These are phyloP conservation scores for Hippopotamus amphibius DNA, from an alignment of 2,113 vertebrate genomes.

Conservation along the genomic window DNA sequence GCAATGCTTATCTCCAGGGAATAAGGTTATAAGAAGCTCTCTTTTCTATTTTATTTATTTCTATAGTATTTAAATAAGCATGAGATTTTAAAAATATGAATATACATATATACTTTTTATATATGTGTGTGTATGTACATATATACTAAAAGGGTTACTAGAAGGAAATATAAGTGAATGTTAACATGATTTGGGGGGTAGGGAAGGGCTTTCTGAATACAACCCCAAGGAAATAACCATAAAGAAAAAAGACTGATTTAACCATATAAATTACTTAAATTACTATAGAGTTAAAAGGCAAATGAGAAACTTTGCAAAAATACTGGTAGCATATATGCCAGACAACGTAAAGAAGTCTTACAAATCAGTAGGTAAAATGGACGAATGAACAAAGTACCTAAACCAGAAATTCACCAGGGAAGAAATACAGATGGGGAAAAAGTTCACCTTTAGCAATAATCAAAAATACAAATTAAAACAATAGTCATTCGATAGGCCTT, in stretches of 20 bases:
- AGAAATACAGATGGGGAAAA: neutral
- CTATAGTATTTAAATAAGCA: neutral
- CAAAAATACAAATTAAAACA: neutral
- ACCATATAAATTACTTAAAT: neutral
- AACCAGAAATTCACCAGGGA: neutral
- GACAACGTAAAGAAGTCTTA: neutral
- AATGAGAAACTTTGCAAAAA: constrained; percentile 41
- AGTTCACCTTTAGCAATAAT: neutral
- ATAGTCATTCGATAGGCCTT: neutral
- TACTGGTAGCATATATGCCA: neutral
- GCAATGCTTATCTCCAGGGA: neutral
- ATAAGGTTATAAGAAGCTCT: neutral
- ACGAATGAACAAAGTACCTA: neutral
- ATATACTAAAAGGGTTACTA: neutral
- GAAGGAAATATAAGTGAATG: neutral
- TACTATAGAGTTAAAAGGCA: neutral
- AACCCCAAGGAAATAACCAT: neutral
- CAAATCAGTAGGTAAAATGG: neutral
- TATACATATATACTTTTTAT: neutral
- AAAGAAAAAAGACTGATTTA: constrained; percentile 32
- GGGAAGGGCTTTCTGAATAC: neutral
- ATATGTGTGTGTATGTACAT: neutral
- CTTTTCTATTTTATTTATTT: constrained; percentile 17
- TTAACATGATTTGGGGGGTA: neutral
- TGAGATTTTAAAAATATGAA: constrained; percentile 10